phyloP scores from a whole-genome alignment of 2,113 vertebrate species.

The Mus spicilegus region DNA sequence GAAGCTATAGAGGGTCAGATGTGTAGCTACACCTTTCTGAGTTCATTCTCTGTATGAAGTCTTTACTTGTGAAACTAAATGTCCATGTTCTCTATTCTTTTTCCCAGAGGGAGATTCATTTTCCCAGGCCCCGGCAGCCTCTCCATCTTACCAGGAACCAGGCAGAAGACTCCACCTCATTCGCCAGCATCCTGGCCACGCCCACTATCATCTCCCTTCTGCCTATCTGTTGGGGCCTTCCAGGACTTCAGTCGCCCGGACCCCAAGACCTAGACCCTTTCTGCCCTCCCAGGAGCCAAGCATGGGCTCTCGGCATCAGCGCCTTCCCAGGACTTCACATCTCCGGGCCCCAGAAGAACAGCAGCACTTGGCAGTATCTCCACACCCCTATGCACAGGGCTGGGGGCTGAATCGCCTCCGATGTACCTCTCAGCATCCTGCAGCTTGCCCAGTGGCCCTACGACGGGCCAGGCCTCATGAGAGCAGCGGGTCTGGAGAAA shows the following conservation, averaged over 20 bases:
- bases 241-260: slow-evolving; percentile 85
- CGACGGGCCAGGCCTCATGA: slow-evolving; percentile 82
- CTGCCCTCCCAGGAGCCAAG: slow-evolving; percentile 88
- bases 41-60: neutral
- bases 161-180: slow-evolving; percentile 92
- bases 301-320: slow-evolving; percentile 87
- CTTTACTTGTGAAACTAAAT: neutral
- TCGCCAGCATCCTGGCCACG: slow-evolving; percentile 90
- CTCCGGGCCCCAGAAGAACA: slow-evolving; percentile 84
- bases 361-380: slow-evolving; percentile 83
- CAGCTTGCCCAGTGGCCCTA: neutral
- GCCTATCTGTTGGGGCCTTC: slow-evolving; percentile 87
- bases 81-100: slow-evolving; percentile 51
- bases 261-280: slow-evolving; percentile 89
- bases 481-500: slow-evolving; percentile 94
- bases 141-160: slow-evolving; percentile 85
- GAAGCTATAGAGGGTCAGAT: neutral
- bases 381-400: slow-evolving; percentile 86
- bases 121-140: slow-evolving; percentile 75
- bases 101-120: slow-evolving; percentile 83
- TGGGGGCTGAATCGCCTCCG: slow-evolving; percentile 79
- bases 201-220: slow-evolving; percentile 88
- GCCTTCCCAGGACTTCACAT: slow-evolving; percentile 86
- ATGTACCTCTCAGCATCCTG: slow-evolving; percentile 83
- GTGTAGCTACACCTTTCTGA: neutral